phyloP scores from a whole-genome alignment of 2,888 invertebrate genomes.

The Netelia fuscicornis region DNA sequence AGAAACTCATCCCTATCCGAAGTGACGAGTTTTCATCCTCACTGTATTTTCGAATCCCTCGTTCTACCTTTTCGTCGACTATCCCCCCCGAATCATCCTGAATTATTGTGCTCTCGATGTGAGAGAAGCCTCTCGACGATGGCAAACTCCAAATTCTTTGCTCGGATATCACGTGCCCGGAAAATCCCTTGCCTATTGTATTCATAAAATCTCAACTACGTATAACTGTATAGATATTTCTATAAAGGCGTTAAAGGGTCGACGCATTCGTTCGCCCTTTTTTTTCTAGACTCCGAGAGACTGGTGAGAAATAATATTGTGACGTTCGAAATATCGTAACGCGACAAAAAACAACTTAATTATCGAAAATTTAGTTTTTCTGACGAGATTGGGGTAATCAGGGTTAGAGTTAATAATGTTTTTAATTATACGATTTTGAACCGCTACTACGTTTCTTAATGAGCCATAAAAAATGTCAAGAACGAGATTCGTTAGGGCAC shows the following conservation, averaged over 20 bases:
- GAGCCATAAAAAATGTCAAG: background rate
- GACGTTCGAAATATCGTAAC: background rate
- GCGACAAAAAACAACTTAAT: background rate
- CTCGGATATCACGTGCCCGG: slow-evolving; percentile 56
- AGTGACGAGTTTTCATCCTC: slow-evolving; percentile 52
- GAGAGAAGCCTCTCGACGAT: slow-evolving; percentile 44
- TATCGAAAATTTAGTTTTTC: background rate
- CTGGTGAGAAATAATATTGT: background rate
- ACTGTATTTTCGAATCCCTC: slow-evolving; percentile 46
- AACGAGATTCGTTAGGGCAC: background rate
- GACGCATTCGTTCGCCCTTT: background rate
- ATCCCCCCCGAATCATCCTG: slow-evolving; percentile 34
- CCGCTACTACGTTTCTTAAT: background rate
- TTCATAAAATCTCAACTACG: background rate
- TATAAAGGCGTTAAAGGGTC: slow-evolving; percentile 52
- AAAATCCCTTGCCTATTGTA: slow-evolving; percentile 59
- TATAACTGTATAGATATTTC: slow-evolving; percentile 5
- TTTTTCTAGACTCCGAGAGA: slow-evolving; percentile 28
- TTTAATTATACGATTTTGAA: no score
- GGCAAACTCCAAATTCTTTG: slow-evolving; percentile 52
- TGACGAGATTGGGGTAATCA: background rate
- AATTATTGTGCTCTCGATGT: slow-evolving; percentile 62
- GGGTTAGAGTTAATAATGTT: no score
- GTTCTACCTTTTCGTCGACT: slow-evolving; percentile 41
- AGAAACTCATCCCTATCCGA: slow-evolving; percentile 56